Base-by-base conservation (phyloP, 2,888 invertebrate genomes). In the Drosophila macrospina region DNA sequence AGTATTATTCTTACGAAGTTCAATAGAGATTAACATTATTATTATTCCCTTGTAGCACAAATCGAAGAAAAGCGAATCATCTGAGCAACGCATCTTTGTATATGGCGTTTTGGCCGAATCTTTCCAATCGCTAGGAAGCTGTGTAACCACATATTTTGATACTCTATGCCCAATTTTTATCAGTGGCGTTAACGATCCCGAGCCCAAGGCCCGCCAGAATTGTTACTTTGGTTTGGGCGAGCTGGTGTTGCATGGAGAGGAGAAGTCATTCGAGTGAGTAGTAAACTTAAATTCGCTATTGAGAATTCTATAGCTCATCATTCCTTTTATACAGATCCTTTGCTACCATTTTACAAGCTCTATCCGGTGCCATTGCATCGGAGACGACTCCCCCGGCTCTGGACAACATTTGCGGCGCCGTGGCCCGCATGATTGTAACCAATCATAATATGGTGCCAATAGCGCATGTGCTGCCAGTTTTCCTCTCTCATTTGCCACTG, bases 321-420 rank as follows among this genome's bases (percentile, higher is more conserved):
- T 2, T 30, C 3, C 15, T 10, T 37, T 70, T 28, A n/a, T 74
- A 42, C 80, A 95, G 95, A 54, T 93, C 94, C 78, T 96, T 95
- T 90, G 92, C 93, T 30, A 93, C 94, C 56, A 94, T 96, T 74
- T 91, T 97, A 48, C 94, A 94, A 90, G 92, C 93, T 6, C 91
- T 97, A n/a, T 95, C 96, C 1, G 91, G 93, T 34, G 93, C 94
- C n/a, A 93, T 96, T 56, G 91, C 93, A 4, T 93, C 93, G 62
- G 96, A 96, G 91, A 92, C 93, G n/a, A 94, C 95, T 82, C 93
- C 93, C 0, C 93, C 95, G 37, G 95, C 95, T 4, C 92, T 95
- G 64, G 97, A 97, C 89, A 97, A 97, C 89, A 95, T 96, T 74
- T 95, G 96, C 90, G 96, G 95, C 51, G 96, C 96, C 32, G 93